Evolutionary conservation across 2,888 invertebrate species (phyloP), one percentile per base, ranked within the genome.

Genomic region (Adelognathus sp.): DNA sequence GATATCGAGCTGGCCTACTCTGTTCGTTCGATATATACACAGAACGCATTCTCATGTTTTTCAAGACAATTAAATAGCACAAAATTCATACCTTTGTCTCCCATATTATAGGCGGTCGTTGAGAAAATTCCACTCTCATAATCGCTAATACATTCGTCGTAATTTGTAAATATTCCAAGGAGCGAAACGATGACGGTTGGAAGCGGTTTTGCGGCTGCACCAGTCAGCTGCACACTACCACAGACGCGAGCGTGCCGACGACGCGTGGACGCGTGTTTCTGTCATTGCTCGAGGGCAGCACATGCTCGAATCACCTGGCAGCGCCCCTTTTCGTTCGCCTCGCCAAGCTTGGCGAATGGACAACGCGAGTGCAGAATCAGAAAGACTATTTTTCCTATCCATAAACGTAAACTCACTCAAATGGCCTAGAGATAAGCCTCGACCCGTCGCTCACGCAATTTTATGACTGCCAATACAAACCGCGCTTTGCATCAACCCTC

Each of bases 1-100:
- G 58, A n/a, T 78, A 79, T 79, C 60, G 79, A 79, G 64, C 70
- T 18, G 33, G 7, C 14, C 39, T 44, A n/a, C 14, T 7, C 39
- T 1, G 11, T n/a, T 33, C 21, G 18, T 39, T 14, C 11, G 11
- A 44, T 21, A 54, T 36, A 61, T 52, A 61, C n/a, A 21, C 52
- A 27, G 6, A 44, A 70, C 16, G 21, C 36, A 14, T 31, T 44
- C 31, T 7, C 7, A n/a, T 2, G 14, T 41, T 27, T n/a, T 18
- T 21, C 11, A n/a, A 7, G 18, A 29, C 11, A 18, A 29, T 31
- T 7, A 11, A 24, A 54, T 41, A 46, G 1, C 31, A 24, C 7
- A n/a, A 18, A n/a, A 70, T 31, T 58, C 67, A 14, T 83, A 87
- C 87, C 87, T 86, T 87, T 87, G 81, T 87, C 87, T 83, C 84